phyloP scores from a whole-genome alignment of 2,888 invertebrate genomes.

The Isotomurus palustris region DNA sequence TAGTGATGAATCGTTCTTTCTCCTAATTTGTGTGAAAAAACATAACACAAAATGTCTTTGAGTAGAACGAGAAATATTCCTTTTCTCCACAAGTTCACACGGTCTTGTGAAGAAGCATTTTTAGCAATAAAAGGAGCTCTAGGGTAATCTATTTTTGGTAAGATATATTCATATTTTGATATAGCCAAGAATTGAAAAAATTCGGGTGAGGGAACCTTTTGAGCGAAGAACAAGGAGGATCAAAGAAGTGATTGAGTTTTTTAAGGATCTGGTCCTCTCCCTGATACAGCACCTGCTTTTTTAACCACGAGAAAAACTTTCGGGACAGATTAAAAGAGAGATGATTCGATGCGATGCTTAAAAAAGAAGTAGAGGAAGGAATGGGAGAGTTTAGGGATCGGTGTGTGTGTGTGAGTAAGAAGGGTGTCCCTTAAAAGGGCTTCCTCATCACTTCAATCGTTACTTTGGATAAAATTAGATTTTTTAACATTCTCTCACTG shows the following conservation, averaged over 20 bases:
- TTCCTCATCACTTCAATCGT: not conserved
- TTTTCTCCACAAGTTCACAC: too few species aligned
- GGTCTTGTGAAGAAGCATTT: too few species aligned
- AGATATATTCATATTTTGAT: too few species aligned
- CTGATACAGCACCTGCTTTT: conserved; percentile 13
- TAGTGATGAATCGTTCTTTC: too few species aligned
- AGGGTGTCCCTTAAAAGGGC: conserved; percentile 4
- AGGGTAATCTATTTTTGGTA: too few species aligned
- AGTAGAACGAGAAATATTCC: too few species aligned
- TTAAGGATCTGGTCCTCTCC: conserved; percentile 16
- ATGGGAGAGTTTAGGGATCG: not conserved
- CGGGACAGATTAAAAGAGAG: conserved; percentile 1
- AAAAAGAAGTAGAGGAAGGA: not conserved
- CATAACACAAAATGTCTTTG: too few species aligned
- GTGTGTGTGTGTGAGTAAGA: not conserved
- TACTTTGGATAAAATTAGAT: not conserved
- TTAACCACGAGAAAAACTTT: not conserved
- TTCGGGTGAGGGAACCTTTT: conserved; percentile 15
- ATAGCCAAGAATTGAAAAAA: too few species aligned
- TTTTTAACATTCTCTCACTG: conserved; percentile 17
- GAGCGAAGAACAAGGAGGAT: too few species aligned
- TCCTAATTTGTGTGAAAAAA: too few species aligned
- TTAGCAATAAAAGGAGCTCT: too few species aligned
- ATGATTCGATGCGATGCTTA: not conserved
- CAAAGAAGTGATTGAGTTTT: conserved; percentile 9